phyloP scores from a whole-genome alignment of 2,888 invertebrate species.

The Caradrina kadenii region DNA sequence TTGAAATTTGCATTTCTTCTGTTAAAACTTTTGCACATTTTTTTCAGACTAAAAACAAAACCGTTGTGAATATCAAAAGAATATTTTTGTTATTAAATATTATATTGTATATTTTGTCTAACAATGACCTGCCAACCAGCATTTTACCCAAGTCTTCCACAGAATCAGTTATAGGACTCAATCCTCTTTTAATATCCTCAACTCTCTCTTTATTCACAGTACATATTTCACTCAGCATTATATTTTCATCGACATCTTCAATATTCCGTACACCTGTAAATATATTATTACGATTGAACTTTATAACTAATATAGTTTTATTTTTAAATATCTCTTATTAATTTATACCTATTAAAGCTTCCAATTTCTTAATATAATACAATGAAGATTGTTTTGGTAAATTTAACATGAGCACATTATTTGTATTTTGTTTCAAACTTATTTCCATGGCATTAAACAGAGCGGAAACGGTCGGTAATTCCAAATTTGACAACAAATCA shows the following conservation, averaged over 20 bases:
- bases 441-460: conserved; percentile 71
- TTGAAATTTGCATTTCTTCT: not conserved
- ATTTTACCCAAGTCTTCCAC: too few relatives aligned
- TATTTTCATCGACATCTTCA: conserved; percentile 7
- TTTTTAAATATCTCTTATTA: too few relatives aligned
- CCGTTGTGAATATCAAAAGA: not conserved
- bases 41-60: not conserved
- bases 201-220: conserved; percentile 1
- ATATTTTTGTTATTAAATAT: too few relatives aligned
- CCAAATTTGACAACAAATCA: not conserved
- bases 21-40: not conserved
- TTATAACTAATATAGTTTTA: too few relatives aligned
- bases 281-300: too few relatives aligned
- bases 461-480: conserved; percentile 49
- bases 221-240: not conserved
- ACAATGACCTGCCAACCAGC: too few relatives aligned
- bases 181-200: not conserved
- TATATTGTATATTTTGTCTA: too few relatives aligned
- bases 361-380: too few relatives aligned
- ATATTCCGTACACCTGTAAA: conserved; percentile 8
- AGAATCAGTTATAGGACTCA: too few relatives aligned
- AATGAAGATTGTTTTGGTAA: not conserved
- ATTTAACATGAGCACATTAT: conserved; percentile 67
- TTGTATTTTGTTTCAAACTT: conserved; percentile 68
- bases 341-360: too few relatives aligned